Conservation (phyloP, 2,888 invertebrate genomes). For the Chesias legatella region DNA sequence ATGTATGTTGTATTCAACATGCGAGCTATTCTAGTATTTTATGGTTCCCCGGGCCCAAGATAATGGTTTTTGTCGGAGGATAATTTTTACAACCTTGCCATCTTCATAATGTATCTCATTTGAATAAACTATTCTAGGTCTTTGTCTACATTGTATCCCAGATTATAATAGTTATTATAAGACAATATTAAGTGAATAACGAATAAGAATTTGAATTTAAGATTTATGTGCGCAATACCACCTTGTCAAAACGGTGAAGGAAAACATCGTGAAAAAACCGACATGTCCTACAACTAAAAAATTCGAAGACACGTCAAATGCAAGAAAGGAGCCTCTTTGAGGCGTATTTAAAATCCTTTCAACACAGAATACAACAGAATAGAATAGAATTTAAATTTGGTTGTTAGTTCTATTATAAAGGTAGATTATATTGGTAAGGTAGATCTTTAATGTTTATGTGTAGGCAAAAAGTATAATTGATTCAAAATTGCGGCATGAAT, state of each 20-base stretch:
- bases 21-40: constrained; percentile 28
- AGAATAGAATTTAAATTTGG: too few relatives aligned
- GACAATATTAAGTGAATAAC: constrained; percentile 16
- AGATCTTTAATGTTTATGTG: constrained; percentile 19
- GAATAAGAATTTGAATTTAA: constrained; percentile 10
- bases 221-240: too few relatives aligned
- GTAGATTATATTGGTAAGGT: too few relatives aligned
- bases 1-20: constrained; percentile 19
- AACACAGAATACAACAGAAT: too few relatives aligned
- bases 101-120: constrained; percentile 30
- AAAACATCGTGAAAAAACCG: too few relatives aligned
- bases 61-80: constrained; percentile 26
- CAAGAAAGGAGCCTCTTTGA: too few relatives aligned
- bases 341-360: too few relatives aligned
- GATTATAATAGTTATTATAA: constrained; percentile 4
- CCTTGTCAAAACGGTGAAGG: too few relatives aligned
- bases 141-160: constrained; percentile 7
- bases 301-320: too few relatives aligned
- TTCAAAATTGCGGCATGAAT: constrained; percentile 37
- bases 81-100: constrained; percentile 32
- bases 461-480: constrained; percentile 26
- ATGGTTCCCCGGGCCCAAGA: constrained; percentile 27
- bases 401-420: constrained; percentile 17
- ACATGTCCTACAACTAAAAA: too few relatives aligned
- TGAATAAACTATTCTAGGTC: constrained; percentile 8